Evolutionary conservation across 2,888 invertebrate genomes (phyloP), one percentile per base, ranked within the genome.

Genomic region (Meandrusa payeni): DNA sequence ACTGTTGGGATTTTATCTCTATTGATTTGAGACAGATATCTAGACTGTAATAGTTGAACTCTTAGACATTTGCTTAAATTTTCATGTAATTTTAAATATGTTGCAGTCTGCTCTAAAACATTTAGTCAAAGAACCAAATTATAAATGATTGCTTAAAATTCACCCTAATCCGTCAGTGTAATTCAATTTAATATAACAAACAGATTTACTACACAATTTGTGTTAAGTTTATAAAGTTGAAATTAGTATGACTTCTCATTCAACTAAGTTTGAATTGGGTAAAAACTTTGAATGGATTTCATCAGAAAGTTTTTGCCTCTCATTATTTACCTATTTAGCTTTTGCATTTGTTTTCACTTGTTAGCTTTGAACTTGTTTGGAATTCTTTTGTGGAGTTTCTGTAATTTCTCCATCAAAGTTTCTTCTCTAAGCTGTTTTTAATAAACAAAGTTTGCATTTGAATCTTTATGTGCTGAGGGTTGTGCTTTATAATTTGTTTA

Each of bases 271-370:
- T 62, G 63, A 59, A 69, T 66, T 64, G 62, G 56, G 64, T 57
- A 62, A 61, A 66, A 76, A 79, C 62, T 76, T 77, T 64, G 63
- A 68, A 76, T 74, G 68, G 64, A 69, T 71, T 76, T 76, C 63
- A 70, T 75, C 76, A 62, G 55, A 62, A 79, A 81, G 66, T 80
- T 77, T 41, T 59, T 56, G 60, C 68, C 64, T 70, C 65, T 68
- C 66, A 72, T 73, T 78, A 76, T 75, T 70, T 66, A 68, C 72
- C 63, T 72, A 67, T 74, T 75, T 69, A 57, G 61, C 64, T 70
- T 68, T 64, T 64, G 59, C 63, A 57, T 69, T 76, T 73, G 67
- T 73, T 71, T 60, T 52, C 48, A 62, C 56, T 63, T 61, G 49
- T 59, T 56, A 47, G 52, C 54, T 57, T 54, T 48, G 47, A 47